Evolutionary conservation across 2,888 invertebrate species (phyloP).

Genomic region (Heliconius sara): DNA sequence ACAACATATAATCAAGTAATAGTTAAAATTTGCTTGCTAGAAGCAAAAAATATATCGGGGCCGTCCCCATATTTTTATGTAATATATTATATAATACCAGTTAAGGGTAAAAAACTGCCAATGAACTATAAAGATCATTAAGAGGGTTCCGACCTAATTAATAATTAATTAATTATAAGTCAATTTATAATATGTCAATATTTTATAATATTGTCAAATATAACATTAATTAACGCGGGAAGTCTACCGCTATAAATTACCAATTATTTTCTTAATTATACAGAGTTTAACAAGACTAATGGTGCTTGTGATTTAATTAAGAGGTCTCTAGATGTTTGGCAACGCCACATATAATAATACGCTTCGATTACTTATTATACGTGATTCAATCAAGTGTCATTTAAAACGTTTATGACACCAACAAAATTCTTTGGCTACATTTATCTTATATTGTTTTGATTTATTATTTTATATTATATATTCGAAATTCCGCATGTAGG

Average conservation of each 20-base stretch:
- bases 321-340: not conserved
- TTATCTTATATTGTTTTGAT: not conserved
- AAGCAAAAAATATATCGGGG: too few relatives aligned
- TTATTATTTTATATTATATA: too few relatives aligned
- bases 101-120: not conserved
- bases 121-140: not conserved
- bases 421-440: not conserved
- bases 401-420: not conserved
- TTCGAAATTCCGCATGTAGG: too few relatives aligned
- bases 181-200: conserved; percentile 3
- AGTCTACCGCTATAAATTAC: conserved; percentile 16
- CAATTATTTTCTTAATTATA: conserved; percentile 21
- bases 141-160: not conserved
- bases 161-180: conserved; percentile 7
- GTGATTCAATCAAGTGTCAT: not conserved
- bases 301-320: conserved; percentile 13
- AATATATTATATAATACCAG: too few relatives aligned
- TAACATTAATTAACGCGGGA: conserved; percentile 9
- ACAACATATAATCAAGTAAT: too few relatives aligned
- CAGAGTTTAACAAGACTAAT: conserved; percentile 22
- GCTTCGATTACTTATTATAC: not conserved
- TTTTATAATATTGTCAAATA: conserved; percentile 2
- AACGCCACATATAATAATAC: not conserved
- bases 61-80: too few relatives aligned
- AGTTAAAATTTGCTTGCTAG: too few relatives aligned